These are phyloP conservation scores for Proctacanthus coquilletti DNA, from an alignment of 1,140 invertebrate species.

Conservation along the genomic window DNA sequence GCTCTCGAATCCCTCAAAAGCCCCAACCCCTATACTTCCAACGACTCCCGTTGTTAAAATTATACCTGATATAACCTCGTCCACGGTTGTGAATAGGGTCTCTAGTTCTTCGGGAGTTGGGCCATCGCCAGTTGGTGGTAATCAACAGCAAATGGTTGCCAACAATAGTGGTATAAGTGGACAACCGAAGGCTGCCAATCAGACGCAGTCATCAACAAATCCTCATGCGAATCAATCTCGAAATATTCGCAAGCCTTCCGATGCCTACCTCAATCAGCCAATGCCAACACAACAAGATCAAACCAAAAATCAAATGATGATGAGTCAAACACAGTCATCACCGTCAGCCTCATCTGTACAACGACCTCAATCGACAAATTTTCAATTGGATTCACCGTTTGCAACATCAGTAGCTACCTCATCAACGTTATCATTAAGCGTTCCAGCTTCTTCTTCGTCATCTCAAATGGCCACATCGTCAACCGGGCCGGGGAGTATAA, in stretches of 20 bases:
- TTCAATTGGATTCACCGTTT: slow-evolving; percentile 7
- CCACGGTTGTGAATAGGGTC: slow-evolving; percentile 16
- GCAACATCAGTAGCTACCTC: slow-evolving; percentile 4
- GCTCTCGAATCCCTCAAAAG: slow-evolving; percentile 60
- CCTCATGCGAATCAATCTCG: slow-evolving; percentile 28
- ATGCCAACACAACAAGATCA: slow-evolving; percentile 11
- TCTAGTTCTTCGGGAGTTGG: slow-evolving; percentile 13
- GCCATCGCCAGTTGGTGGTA: slow-evolving; percentile 29
- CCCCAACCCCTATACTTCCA: slow-evolving; percentile 47
- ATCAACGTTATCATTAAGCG: slow-evolving; percentile 1
- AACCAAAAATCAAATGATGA: slow-evolving; percentile 4
- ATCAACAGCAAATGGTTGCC: slow-evolving; percentile 23
- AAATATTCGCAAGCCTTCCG: slow-evolving; percentile 35
- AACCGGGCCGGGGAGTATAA: not conserved
- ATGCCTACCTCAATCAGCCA: slow-evolving; percentile 37
- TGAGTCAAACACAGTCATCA: slow-evolving; percentile 2
- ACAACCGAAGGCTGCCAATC: not conserved
- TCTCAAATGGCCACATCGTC: not conserved
- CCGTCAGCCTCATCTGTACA: slow-evolving; percentile 4
- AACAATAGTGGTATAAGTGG: slow-evolving; percentile 25
- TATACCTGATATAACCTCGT: slow-evolving; percentile 44
- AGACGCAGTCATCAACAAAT: not conserved
- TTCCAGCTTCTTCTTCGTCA: not conserved
- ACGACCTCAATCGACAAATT: slow-evolving; percentile 5
- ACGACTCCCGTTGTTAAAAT: slow-evolving; percentile 38